Evolutionary conservation across 2,113 vertebrate genomes (phyloP), one percentile per base, ranked within the genome.

Genomic region (Anoplopoma fimbria): DNA sequence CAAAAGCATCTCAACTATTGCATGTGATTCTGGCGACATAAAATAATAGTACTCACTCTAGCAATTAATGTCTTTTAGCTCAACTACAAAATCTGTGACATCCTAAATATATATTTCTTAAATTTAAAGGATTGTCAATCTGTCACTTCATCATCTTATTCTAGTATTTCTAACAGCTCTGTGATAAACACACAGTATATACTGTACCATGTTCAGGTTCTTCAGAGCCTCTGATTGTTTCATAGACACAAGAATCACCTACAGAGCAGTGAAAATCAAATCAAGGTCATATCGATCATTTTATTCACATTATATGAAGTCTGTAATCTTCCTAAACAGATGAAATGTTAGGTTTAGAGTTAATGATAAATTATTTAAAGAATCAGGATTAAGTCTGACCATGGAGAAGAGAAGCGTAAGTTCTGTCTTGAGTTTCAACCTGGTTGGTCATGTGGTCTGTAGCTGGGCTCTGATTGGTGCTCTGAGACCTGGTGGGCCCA

Each of bases 371-470:
- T 29, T 3, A 47, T 1, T 2, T 13, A 49, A 21, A 21, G 2
- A 45, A 49, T 49, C 9, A 69, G 27, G 29, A n/a, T 23, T 12
- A 21, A 31, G 25, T 15, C 75, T 74, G 13, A 80, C 76, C 60
- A 47, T 19, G 45, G 13, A 60, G 6, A 53, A 0, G 0, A 60
- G 45, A 4, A 6, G 4, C 7, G 9, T 34, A 63, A 4, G 2
- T 0, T 4, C 9, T 2, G 2, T 27, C 17, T 9, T 60, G 47
- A 65, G 9, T 19, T 60, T 60, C 69, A 53, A 42, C n/a, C 27
- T 73, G 62, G 47, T 76, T 55, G 34, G 21, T 9, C 62, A 17
- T 27, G 12, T 61, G 0, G 23, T 64, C 77, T 40, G 19, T 13
- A 47, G 10, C 23, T 0, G 60, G 45, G 1, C 29, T 23, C 33